Evolutionary conservation across 2,888 invertebrate genomes (phyloP).

Genomic region (Hyalella azteca): DNA sequence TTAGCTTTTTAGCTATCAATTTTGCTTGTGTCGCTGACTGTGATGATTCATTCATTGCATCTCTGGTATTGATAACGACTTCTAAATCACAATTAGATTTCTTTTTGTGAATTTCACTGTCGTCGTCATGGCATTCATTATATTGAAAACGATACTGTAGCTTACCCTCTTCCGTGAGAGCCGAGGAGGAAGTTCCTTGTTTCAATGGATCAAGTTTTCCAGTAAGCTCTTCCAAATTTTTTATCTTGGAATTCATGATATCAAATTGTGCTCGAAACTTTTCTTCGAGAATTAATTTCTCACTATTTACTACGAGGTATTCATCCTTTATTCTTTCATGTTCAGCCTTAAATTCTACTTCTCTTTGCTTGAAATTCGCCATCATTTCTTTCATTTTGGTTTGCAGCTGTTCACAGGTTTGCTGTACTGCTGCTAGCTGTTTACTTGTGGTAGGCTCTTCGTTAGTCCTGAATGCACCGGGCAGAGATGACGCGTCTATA

Average conservation of each 20-base stretch:
- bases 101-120: too few species aligned
- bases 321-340: slow-evolving; percentile 1
- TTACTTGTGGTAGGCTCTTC: too few species aligned
- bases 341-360: slow-evolving; percentile 11
- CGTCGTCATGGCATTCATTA: too few species aligned
- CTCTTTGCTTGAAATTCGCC: not conserved
- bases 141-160: too few species aligned
- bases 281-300: slow-evolving; percentile 29
- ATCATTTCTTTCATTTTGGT: not conserved
- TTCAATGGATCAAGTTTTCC: too few species aligned
- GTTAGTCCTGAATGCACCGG: too few species aligned
- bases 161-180: too few species aligned
- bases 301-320: not conserved
- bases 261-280: slow-evolving; percentile 9
- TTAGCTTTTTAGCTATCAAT: not conserved
- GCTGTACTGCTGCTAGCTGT: not conserved
- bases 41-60: too few species aligned
- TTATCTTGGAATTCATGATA: not conserved
- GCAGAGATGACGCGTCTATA: too few species aligned
- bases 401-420: not conserved
- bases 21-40: not conserved
- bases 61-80: too few species aligned
- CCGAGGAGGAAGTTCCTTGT: too few species aligned
- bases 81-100: too few species aligned
- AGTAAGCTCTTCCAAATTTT: not conserved